These are phyloP conservation scores for Mesocentrotus franciscanus DNA, from an alignment of 53 echinoderm and acorn worm genomes.

Conservation along the genomic window DNA sequence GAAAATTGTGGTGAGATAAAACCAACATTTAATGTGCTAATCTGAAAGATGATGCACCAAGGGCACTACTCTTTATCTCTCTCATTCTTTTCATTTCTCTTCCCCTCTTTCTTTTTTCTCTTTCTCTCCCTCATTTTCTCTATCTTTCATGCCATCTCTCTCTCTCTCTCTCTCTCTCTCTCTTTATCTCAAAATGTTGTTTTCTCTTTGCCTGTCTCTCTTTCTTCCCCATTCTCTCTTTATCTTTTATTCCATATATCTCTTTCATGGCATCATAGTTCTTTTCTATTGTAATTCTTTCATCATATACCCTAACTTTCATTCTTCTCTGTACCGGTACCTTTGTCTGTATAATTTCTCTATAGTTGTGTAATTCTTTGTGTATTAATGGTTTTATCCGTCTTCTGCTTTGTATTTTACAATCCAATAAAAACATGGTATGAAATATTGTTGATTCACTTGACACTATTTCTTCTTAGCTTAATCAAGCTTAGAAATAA, in stretches of 20 bases:
- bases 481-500: too few species aligned
- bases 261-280: neutral
- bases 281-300: too few species aligned
- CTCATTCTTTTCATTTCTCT: neutral
- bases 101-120: neutral
- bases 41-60: neutral
- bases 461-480: too few species aligned
- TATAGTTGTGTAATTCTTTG: too few species aligned
- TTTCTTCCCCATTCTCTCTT: neutral
- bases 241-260: neutral
- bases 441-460: too few species aligned
- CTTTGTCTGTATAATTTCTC: too few species aligned
- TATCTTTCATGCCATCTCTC: neutral
- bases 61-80: neutral
- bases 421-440: too few species aligned
- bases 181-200: neutral
- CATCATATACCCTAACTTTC: too few species aligned
- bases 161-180: neutral
- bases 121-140: neutral
- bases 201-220: neutral
- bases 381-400: too few species aligned
- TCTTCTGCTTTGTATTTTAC: too few species aligned
- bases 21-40: conserved; percentile 30
- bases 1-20: conserved; percentile 49
- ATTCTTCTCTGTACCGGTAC: too few species aligned